Evolutionary conservation across 1,140 invertebrate genomes (phyloP).

Genomic region (Subanguina moxae): DNA sequence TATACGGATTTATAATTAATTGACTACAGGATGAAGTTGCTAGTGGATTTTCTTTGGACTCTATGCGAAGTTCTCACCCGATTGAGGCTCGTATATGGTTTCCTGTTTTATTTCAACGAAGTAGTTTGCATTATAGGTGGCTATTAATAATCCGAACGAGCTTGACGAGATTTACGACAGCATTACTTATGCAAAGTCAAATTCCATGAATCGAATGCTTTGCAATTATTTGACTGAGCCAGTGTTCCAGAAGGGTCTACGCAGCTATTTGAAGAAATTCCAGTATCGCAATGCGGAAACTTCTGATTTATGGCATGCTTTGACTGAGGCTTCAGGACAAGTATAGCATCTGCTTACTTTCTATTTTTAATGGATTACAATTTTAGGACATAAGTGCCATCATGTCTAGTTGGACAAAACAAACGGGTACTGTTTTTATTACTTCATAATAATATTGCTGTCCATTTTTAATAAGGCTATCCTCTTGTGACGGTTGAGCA

Average conservation of each 20-base stretch:
- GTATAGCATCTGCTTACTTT: background rate
- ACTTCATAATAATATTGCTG: too few species aligned
- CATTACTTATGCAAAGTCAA: slow-evolving; percentile 64
- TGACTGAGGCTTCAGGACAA: slow-evolving; percentile 76
- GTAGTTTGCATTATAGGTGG: slow-evolving; percentile 52
- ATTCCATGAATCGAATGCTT: slow-evolving; percentile 88
- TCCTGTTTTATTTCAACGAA: background rate
- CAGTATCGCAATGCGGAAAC: slow-evolving; percentile 86
- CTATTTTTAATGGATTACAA: slow-evolving; percentile 7
- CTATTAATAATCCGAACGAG: slow-evolving; percentile 55
- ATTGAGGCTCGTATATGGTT: slow-evolving; percentile 30
- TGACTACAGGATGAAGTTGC: slow-evolving; percentile 34
- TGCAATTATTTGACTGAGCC: slow-evolving; percentile 86
- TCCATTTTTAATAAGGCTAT: slow-evolving; percentile 65
- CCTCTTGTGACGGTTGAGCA: slow-evolving; percentile 66
- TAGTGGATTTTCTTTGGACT: slow-evolving; percentile 28
- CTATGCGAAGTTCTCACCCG: slow-evolving; percentile 40
- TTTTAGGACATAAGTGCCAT: slow-evolving; percentile 73
- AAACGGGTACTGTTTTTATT: slow-evolving; percentile 67
- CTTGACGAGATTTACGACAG: slow-evolving; percentile 58
- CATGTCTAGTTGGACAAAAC: slow-evolving; percentile 90
- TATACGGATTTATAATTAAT: too few species aligned
- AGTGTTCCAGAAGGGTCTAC: slow-evolving; percentile 88
- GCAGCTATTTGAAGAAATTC: slow-evolving; percentile 81
- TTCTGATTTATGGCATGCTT: slow-evolving; percentile 84